Evolutionary conservation across 2,888 invertebrate species (phyloP).

Genomic region (Pseudococcus viburni): DNA sequence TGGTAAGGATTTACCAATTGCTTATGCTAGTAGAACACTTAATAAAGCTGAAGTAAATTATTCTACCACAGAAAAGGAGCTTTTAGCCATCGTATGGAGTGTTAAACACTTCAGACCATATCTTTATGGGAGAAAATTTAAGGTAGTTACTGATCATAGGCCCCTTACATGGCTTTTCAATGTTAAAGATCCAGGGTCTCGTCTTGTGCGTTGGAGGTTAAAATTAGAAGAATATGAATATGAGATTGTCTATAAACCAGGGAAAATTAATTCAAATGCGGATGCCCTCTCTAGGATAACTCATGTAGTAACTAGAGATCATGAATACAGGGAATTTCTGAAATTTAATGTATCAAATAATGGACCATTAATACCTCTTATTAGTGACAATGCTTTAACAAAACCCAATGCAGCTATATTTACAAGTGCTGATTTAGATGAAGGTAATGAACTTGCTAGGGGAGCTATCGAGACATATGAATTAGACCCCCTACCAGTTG

Average conservation of each 20-base stretch:
- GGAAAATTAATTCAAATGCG: constrained; percentile 33
- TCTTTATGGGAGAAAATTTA: constrained; percentile 66
- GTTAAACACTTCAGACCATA: constrained; percentile 70
- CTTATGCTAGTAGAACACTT: constrained; percentile 70
- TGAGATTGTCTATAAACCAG: constrained; percentile 51
- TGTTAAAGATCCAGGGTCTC: not conserved
- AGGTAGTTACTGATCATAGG: constrained; percentile 68
- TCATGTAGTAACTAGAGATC: too few species aligned
- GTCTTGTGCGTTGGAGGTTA: constrained; percentile 51
- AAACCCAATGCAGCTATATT: not conserved
- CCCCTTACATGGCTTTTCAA: constrained; percentile 61
- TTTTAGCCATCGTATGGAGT: constrained; percentile 70
- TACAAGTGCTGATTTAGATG: not conserved
- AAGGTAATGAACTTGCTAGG: not conserved
- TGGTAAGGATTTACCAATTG: constrained; percentile 69
- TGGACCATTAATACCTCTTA: too few species aligned
- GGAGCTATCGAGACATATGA: not conserved
- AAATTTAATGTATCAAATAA: not conserved
- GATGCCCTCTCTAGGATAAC: constrained; percentile 40
- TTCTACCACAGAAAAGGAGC: constrained; percentile 69
- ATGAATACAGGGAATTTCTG: too few species aligned
- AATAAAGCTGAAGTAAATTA: constrained; percentile 70
- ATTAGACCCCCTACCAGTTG: not conserved
- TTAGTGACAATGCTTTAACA: not conserved
- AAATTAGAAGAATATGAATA: constrained; percentile 65